A percentile compares a stretch with the other conserved stretches of the same genome.
phyloP scores from a whole-genome alignment of 2,113 vertebrate species.

The Electrona antarctica region DNA sequence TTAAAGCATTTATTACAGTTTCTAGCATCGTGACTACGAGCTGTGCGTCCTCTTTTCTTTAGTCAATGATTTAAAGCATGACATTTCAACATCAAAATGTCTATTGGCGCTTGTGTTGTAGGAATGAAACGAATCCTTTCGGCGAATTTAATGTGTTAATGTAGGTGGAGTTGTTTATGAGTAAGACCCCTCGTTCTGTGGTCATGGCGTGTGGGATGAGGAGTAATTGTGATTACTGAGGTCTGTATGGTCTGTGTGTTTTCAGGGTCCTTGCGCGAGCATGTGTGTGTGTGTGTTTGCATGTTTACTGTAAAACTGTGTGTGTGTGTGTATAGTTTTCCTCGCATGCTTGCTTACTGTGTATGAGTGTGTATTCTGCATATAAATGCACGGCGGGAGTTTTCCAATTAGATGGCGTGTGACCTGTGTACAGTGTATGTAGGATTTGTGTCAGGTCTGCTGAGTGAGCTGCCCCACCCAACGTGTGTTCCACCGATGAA shows the following conservation, averaged over 20 bases:
- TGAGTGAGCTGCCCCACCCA: neutral
- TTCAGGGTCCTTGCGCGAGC: neutral
- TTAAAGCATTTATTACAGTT: too few relatives aligned
- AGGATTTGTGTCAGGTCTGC: neutral
- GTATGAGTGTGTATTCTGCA: neutral
- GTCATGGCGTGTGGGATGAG: slow-evolving; percentile 18
- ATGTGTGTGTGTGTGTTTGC: neutral
- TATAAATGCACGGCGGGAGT: too few relatives aligned
- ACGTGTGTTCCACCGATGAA: neutral
- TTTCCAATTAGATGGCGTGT: too few relatives aligned
- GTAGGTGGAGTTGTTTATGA: slow-evolving; percentile 54
- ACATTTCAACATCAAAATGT: too few relatives aligned
- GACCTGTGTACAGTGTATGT: neutral
- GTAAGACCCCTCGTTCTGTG: slow-evolving; percentile 48
- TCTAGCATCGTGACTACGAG: too few relatives aligned
- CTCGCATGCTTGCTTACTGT: too few relatives aligned
- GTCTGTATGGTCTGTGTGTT: slow-evolving; percentile 13
- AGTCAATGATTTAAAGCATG: too few relatives aligned
- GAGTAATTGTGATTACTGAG: slow-evolving; percentile 49
- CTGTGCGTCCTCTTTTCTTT: too few relatives aligned
- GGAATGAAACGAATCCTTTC: neutral
- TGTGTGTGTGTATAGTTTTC: neutral
- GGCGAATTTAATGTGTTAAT: neutral
- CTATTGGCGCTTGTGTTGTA: neutral
- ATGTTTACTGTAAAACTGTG: too few relatives aligned